These are phyloP conservation scores for Beroe forskalii DNA, from an alignment of 37 sponge, comb jelly and placozoan species.

Conservation along the genomic window DNA sequence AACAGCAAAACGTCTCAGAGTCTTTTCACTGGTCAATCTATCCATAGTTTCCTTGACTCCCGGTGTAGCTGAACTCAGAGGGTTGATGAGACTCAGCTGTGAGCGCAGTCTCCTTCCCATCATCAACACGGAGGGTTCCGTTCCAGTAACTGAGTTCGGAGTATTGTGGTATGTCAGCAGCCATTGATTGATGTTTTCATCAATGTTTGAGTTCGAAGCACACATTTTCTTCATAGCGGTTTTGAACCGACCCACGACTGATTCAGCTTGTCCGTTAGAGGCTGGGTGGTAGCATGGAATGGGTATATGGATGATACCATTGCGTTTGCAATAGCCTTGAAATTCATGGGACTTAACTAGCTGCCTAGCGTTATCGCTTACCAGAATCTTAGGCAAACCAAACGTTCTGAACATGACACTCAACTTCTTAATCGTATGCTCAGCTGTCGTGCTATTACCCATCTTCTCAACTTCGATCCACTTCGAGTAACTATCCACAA, in stretches of 20 bases:
- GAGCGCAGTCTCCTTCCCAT: constrained; percentile 2
- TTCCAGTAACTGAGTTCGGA: not conserved
- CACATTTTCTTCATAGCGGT: constrained; percentile 40
- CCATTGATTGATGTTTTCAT: not conserved
- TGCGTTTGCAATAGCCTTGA: not conserved
- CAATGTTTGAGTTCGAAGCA: not conserved
- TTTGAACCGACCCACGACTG: not conserved
- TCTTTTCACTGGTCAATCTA: not conserved
- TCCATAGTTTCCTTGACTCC: not conserved
- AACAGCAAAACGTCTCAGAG: not conserved
- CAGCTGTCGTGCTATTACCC: not conserved
- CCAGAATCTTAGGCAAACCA: constrained; percentile 37
- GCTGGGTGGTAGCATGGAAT: not conserved
- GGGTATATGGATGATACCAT: not conserved
- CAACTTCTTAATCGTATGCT: not conserved
- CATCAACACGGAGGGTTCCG: constrained; percentile 3
- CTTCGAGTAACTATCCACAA: not conserved
- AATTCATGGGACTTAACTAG: constrained; percentile 3
- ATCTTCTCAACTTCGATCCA: constrained; percentile 13
- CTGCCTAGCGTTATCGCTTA: not conserved
- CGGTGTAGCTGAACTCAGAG: not conserved
- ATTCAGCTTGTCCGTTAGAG: constrained; percentile 21
- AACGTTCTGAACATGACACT: not conserved
- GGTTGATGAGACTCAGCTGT: not conserved
- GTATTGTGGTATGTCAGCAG: not conserved